Conservation (phyloP, 2,888 invertebrate species). For the Melangyna quadrimaculata region DNA sequence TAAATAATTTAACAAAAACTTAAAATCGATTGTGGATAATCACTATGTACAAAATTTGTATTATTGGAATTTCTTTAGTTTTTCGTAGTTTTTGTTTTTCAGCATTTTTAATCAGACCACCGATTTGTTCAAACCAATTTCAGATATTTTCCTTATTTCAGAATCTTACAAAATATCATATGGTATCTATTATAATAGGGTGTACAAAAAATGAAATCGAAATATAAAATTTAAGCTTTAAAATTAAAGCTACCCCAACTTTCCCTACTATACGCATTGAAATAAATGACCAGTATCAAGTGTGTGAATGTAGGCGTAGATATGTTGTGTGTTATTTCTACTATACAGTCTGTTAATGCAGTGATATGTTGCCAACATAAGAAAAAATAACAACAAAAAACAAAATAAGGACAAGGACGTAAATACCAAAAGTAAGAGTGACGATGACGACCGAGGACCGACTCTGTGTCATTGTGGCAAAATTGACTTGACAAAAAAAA, state of each 20-base stretch:
- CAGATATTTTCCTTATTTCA: too few relatives aligned
- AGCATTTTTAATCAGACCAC: too few relatives aligned
- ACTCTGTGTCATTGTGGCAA: conserved; percentile 3
- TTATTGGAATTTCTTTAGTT: too few relatives aligned
- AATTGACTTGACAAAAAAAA: conserved; percentile 6
- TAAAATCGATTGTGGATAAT: too few relatives aligned
- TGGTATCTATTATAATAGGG: background rate
- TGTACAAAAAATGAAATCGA: background rate
- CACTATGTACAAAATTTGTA: too few relatives aligned
- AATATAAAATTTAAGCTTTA: background rate
- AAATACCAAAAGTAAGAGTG: conserved; percentile 41
- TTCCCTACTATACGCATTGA: background rate
- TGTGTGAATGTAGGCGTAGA: background rate
- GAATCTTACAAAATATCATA: too few relatives aligned
- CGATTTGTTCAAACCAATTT: too few relatives aligned
- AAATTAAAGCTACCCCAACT: background rate
- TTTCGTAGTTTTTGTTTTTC: too few relatives aligned
- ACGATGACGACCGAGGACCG: conserved; percentile 30
- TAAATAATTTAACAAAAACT: too few relatives aligned
- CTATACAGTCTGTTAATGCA: conserved; percentile 35
- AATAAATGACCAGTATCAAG: background rate
- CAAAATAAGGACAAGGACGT: conserved; percentile 51
- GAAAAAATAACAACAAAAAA: background rate
- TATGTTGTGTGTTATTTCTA: background rate
- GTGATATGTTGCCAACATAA: conserved; percentile 39